Conservation (phyloP, 2,888 invertebrate species). For the Cheiracanthium punctorium region DNA sequence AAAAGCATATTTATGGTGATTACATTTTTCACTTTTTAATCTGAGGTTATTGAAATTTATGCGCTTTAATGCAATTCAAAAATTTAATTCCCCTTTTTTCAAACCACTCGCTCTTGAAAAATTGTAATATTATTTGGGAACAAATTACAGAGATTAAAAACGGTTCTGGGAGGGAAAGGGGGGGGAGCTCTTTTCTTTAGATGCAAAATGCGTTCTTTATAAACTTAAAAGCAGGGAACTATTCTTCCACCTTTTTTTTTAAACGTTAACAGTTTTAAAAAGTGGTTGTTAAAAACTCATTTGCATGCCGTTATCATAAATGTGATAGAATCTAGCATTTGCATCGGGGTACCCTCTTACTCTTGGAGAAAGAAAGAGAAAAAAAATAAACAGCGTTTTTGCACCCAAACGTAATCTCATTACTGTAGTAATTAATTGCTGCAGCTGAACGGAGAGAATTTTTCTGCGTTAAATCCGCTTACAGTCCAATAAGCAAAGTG, state of each 20-base stretch:
- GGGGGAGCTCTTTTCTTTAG: background rate
- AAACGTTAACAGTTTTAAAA: background rate
- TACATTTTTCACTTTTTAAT: background rate
- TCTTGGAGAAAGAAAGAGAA: too few relatives aligned
- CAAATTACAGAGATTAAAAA: slow-evolving; percentile 4
- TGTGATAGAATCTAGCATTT: background rate
- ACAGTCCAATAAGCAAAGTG: background rate
- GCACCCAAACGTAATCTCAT: background rate
- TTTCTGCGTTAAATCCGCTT: slow-evolving; percentile 15
- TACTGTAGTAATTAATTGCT: slow-evolving; percentile 18
- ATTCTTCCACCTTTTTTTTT: background rate
- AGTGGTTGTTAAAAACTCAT: background rate
- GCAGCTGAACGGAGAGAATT: slow-evolving; percentile 1
- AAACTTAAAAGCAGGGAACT: slow-evolving; percentile 3
- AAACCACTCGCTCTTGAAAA: background rate
- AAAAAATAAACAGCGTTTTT: too few relatives aligned
- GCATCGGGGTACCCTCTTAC: too few relatives aligned
- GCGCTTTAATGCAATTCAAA: background rate
- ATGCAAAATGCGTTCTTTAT: background rate
- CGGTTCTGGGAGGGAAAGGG: background rate
- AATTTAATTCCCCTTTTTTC: background rate
- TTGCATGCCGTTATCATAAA: background rate
- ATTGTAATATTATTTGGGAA: background rate
- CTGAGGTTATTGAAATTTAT: background rate
- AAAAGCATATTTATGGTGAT: too few relatives aligned